phyloP scores from a whole-genome alignment of 2,797 vertebrate species.

The Semotilus atromaculatus region DNA sequence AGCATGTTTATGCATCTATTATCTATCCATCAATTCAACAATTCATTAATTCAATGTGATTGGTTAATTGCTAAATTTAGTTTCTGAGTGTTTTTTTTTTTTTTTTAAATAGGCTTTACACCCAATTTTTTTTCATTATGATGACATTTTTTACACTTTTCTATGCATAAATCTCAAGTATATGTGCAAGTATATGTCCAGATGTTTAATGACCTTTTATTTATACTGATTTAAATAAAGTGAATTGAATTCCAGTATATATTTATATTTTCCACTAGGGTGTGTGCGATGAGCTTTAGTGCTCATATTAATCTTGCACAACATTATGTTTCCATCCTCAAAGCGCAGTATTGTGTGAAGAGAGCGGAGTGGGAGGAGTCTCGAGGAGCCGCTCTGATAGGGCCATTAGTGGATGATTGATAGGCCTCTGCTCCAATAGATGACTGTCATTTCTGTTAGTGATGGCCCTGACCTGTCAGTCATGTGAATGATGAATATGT shows the following conservation, averaged over 20 bases:
- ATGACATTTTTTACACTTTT: not conserved
- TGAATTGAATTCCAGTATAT: not conserved
- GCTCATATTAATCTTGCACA: not conserved
- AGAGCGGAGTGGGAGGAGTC: not conserved
- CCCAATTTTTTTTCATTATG: no score
- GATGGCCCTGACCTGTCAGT: slow-evolving; percentile 58
- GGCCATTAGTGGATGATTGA: slow-evolving; percentile 59
- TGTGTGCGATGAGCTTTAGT: not conserved
- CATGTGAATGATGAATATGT: slow-evolving; percentile 55
- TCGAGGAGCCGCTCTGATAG: slow-evolving; percentile 42
- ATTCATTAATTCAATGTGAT: not conserved
- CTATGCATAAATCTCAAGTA: not conserved
- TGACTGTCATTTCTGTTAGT: slow-evolving; percentile 51
- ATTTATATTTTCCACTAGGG: not conserved
- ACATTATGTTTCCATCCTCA: not conserved
- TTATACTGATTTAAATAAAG: not conserved
- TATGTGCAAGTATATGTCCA: not conserved
- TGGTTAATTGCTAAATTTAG: not conserved
- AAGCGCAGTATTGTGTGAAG: not conserved
- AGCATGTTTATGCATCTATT: not conserved
- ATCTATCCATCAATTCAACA: not conserved
- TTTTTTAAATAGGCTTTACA: not conserved
- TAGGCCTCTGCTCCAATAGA: slow-evolving; percentile 51
- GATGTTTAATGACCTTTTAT: not conserved
- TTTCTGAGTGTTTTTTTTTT: not conserved